Conservation (phyloP, 2,888 invertebrate genomes). For the Zaprionus bogoriensis region DNA sequence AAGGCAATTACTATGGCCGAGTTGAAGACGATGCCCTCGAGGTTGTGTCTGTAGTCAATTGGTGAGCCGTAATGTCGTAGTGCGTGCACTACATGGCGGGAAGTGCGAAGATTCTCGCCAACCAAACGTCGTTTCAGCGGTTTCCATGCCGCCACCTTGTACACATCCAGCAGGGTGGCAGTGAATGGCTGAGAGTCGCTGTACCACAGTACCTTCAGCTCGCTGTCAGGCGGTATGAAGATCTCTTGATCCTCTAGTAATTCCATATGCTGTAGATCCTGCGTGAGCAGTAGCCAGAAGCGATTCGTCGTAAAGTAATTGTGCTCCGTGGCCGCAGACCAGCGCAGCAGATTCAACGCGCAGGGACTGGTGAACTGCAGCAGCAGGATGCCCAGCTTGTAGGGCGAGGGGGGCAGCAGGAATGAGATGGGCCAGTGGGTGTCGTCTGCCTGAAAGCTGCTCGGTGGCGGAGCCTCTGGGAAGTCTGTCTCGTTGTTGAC, state of each 20-base stretch:
- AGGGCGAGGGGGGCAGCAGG: conserved; percentile 48
- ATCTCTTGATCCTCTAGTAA: conserved; percentile 67
- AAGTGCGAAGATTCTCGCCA: conserved; percentile 39
- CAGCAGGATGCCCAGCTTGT: conserved; percentile 79
- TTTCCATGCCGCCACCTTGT: conserved; percentile 75
- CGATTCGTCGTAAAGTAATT: conserved; percentile 80
- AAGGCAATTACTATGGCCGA: conserved; percentile 81
- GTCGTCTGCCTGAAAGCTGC: conserved; percentile 52
- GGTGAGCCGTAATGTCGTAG: conserved; percentile 71
- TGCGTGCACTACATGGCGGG: conserved; percentile 47
- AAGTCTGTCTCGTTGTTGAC: conserved; percentile 27
- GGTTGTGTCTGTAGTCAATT: conserved; percentile 76
- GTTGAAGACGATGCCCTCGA: conserved; percentile 79
- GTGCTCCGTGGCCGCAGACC: conserved; percentile 72
- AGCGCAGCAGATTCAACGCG: conserved; percentile 68
- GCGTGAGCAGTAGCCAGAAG: conserved; percentile 76
- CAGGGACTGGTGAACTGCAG: conserved; percentile 67
- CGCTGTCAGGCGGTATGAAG: conserved; percentile 79
- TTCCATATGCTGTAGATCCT: conserved; percentile 37
- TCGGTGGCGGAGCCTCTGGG: conserved; percentile 57
- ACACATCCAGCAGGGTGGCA: conserved; percentile 70
- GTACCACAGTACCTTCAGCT: conserved; percentile 66
- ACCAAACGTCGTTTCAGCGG: conserved; percentile 57
- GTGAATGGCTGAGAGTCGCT: conserved; percentile 24
- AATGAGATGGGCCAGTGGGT: conserved; percentile 58